Conservation (phyloP, 2,113 vertebrate genomes). For the Rhinolophus ferrumequinum region DNA sequence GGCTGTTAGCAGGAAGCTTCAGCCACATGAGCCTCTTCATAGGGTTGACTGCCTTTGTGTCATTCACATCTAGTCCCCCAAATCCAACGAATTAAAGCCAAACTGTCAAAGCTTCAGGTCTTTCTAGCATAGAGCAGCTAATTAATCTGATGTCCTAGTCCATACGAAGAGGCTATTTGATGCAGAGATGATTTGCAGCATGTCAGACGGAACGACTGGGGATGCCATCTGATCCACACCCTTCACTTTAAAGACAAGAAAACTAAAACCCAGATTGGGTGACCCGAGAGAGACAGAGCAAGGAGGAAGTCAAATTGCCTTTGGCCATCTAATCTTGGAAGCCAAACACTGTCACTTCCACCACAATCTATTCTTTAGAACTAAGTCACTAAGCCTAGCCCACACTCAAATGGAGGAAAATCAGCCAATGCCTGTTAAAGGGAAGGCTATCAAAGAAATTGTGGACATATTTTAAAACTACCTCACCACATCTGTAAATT, state of each 20-base stretch:
- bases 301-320: neutral
- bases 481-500: neutral
- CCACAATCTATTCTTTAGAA: neutral
- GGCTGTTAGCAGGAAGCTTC: neutral
- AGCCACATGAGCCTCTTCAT: neutral
- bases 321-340: neutral
- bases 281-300: neutral
- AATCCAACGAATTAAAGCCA: neutral
- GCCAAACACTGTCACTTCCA: neutral
- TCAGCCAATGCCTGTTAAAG: neutral
- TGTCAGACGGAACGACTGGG: neutral
- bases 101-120: neutral
- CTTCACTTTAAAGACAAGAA: neutral
- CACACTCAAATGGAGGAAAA: neutral
- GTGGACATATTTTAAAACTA: conserved; percentile 2
- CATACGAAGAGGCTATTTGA: neutral
- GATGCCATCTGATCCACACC: neutral
- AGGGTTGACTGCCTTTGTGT: neutral
- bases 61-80: neutral
- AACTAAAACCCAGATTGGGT: neutral
- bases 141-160: neutral
- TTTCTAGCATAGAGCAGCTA: neutral
- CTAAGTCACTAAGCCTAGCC: neutral
- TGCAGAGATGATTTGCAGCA: neutral
- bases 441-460: neutral